Conservation (phyloP, 2,113 vertebrate species). For the Alouatta palliata region DNA sequence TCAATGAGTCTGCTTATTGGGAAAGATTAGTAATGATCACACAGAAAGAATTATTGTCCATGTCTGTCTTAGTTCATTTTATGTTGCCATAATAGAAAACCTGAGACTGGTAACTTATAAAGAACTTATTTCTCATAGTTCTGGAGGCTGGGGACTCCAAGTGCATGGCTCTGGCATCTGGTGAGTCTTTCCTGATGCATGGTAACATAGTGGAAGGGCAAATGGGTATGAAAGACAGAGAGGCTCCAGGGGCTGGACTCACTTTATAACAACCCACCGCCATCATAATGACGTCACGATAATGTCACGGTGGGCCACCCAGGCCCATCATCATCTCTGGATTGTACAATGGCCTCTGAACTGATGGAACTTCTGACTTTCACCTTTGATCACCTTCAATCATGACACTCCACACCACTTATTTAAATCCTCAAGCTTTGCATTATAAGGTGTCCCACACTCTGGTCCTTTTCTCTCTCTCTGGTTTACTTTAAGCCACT, state of each 20-base stretch:
- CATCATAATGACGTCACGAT: neutral
- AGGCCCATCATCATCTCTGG: no score
- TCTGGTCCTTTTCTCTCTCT: neutral
- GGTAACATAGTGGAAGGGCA: no score
- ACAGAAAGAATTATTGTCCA: neutral
- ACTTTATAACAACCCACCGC: neutral
- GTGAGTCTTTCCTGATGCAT: no score
- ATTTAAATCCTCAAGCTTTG: neutral
- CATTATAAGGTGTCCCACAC: neutral
- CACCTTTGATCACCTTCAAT: neutral
- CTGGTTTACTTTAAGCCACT: neutral
- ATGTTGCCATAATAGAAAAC: neutral
- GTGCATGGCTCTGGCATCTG: no score
- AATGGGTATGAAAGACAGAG: no score
- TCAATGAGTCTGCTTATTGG: neutral
- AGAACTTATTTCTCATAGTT: no score
- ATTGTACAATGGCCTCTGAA: neutral
- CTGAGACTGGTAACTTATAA: neutral
- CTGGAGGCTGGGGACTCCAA: no score
- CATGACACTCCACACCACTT: neutral
- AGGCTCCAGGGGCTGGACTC: neutral
- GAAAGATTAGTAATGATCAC: neutral
- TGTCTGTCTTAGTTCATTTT: neutral
- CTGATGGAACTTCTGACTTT: neutral
- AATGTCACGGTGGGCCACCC: no score